These are phyloP conservation scores for Adineta ricciae DNA, from an alignment of 2,888 invertebrate genomes.

Conservation along the genomic window DNA sequence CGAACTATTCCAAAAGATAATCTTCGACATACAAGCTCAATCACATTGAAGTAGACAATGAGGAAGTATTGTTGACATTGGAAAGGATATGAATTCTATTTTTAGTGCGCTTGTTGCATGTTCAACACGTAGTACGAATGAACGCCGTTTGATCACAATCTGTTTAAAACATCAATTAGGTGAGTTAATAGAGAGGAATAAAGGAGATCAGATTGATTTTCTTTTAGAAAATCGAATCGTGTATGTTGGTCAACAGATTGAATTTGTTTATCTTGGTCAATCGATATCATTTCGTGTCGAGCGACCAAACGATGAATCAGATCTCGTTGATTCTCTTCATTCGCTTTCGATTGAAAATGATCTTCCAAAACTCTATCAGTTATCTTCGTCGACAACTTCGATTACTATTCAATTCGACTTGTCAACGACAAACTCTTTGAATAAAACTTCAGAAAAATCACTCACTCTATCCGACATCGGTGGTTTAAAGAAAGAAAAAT, in stretches of 20 bases:
- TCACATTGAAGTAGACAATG: background rate
- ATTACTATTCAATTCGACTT: background rate
- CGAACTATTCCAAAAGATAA: background rate
- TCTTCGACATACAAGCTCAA: background rate
- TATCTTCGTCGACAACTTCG: background rate
- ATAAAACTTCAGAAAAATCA: background rate
- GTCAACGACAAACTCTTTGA: background rate
- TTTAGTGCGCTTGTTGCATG: background rate
- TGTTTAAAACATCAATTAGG: constrained; percentile 2
- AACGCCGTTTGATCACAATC: background rate
- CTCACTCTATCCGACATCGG: constrained; percentile 24
- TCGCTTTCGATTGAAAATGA: background rate
- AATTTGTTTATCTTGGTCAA: constrained; percentile 22
- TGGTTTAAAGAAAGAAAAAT: constrained; percentile 28
- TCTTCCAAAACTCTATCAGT: background rate
- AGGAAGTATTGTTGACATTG: too few relatives aligned
- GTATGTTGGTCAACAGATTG: background rate
- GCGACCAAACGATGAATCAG: background rate
- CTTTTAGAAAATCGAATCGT: background rate
- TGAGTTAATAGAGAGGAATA: background rate
- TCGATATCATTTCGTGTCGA: background rate
- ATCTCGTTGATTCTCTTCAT: background rate
- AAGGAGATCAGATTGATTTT: too few relatives aligned
- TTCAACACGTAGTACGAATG: background rate
- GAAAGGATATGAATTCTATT: too few relatives aligned